A percentile compares a stretch with the other conserved stretches of the same genome.
phyloP scores from a whole-genome alignment of 2,797 vertebrate genomes.

The Hippopotamyrus pictus region DNA sequence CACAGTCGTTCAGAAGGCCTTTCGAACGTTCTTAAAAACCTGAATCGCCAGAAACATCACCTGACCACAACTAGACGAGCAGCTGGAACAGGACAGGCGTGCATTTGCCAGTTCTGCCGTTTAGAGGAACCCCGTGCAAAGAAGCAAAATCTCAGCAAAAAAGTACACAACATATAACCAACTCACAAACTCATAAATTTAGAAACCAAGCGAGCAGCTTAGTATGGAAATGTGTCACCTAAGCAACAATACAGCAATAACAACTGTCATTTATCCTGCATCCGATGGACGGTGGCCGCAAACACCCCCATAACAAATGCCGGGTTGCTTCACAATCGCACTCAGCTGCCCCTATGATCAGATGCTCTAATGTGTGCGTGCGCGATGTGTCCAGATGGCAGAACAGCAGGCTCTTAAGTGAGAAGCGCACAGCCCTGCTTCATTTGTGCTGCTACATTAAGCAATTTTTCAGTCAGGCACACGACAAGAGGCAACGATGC shows the following conservation, averaged over 20 bases:
- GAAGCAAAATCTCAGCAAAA: background rate
- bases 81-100: background rate
- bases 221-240: background rate
- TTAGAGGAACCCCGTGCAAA: background rate
- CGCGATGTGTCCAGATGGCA: conserved; percentile 36
- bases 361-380: background rate
- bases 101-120: background rate
- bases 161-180: background rate
- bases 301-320: background rate
- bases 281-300: background rate
- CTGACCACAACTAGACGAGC: background rate
- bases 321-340: background rate
- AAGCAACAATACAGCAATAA: background rate
- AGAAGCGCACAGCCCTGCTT: background rate
- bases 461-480: background rate
- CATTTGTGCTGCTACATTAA: background rate
- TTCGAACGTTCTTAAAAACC: background rate
- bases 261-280: background rate
- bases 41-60: background rate
- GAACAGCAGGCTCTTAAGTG: conserved; percentile 9
- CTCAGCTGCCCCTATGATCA: background rate
- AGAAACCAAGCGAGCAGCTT: background rate
- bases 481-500: background rate
- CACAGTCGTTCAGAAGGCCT: background rate
- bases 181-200: background rate